Evolutionary conservation across 1,140 invertebrate genomes (phyloP).

Genomic region (Magallana gigas): DNA sequence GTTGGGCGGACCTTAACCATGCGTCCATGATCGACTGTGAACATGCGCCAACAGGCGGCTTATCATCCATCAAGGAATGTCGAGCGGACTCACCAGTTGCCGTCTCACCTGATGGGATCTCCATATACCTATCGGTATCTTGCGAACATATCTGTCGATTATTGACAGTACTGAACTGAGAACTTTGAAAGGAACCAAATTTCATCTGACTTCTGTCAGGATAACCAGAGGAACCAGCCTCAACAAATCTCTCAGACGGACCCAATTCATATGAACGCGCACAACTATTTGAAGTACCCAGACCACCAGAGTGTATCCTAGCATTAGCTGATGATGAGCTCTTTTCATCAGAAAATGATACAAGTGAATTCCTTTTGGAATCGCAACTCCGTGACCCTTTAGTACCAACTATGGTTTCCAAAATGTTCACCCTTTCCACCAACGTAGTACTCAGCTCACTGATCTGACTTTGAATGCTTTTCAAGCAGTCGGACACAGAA

Average conservation of each 20-base stretch:
- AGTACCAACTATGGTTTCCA: not conserved
- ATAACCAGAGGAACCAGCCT: no score
- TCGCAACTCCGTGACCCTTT: not conserved
- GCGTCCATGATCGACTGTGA: no score
- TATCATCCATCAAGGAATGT: not conserved
- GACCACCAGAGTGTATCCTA: no score
- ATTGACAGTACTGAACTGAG: not conserved
- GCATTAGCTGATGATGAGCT: no score
- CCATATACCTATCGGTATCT: no score
- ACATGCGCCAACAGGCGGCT: not conserved
- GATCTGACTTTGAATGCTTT: not conserved
- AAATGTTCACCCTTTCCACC: slow-evolving; percentile 14
- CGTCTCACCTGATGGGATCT: not conserved
- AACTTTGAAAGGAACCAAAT: not conserved
- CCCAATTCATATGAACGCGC: no score
- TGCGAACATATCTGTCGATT: not conserved
- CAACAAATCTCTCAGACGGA: no score
- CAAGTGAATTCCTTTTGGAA: not conserved
- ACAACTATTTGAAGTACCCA: no score
- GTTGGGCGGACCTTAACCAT: no score
- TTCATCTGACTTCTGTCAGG: not conserved
- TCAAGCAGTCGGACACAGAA: no score
- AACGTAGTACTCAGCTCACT: not conserved
- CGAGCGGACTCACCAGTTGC: not conserved
- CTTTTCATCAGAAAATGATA: not conserved